Evolutionary conservation across 2,888 invertebrate species (phyloP), one percentile per base, ranked within the genome.

Genomic region (Cheilosia vernalis): DNA sequence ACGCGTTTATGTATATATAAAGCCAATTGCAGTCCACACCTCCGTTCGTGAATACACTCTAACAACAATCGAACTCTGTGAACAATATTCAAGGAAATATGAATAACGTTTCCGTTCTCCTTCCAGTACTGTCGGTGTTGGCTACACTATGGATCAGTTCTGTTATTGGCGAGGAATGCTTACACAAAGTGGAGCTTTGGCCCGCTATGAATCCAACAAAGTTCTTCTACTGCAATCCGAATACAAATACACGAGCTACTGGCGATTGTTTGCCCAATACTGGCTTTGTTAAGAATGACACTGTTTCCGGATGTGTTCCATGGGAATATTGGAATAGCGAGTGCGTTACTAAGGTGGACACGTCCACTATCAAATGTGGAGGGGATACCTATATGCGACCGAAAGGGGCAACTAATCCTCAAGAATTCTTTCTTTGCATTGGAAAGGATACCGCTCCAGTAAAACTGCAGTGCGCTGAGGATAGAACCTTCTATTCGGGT

Each of bases 281-380:
- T 2, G 88, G 88, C 63, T 89, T 88, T 78, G 87, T 89, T 19
- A 87, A 76, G 30, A 89, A 89, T 67, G 40, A 24, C 6, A 89
- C 88, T 0, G 80, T 86, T 10, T 60, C 87, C 6, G 89, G 89
- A n/a, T 89, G 89, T 74, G 64, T 89, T 9, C 88, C 88, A 0
- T 27, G 84, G 84, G 4, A 7, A 1, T 64, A 60, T 3, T 84
- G 84, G 84, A 79, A 44, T 30, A 64, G 70, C n/a, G 13, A 9
- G 6, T 84, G 69, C 10, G 56, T 74, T 17, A 53, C 5, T 19
- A 84, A 84, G 33, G 53, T 47, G 5, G 21, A 74, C 47, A 33
- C 19, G 33, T 7, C 53, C 0, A 49, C 42, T 1, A 30, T 78
- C 0, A 79, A 53, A 7, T 84, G 84, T 47, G 69, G 63, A 4